Percentiles rank a stretch among this genome's conserved stretches.
Conservation (phyloP, 2,888 invertebrate genomes). For the Caenorhabditis becei region DNA sequence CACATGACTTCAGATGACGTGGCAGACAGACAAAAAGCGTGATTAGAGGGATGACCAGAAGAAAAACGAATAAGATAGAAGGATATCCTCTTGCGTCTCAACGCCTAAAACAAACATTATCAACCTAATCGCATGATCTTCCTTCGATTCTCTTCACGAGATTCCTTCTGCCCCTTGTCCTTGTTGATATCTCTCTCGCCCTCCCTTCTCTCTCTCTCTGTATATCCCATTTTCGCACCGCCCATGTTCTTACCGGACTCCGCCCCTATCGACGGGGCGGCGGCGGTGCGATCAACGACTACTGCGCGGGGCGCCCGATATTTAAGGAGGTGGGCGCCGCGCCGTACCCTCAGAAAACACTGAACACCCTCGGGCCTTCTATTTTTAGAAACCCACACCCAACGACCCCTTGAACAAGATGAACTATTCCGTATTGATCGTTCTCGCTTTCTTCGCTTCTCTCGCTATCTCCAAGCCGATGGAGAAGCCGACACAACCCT, state of each 20-base stretch:
- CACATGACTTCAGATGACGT: slow-evolving; percentile 4
- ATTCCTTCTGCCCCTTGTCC: slow-evolving; percentile 24
- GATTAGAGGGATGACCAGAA: not conserved
- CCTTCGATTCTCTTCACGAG: slow-evolving; percentile 21
- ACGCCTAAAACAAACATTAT: slow-evolving; percentile 55
- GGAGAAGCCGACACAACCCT: slow-evolving; percentile 26
- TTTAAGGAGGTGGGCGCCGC: slow-evolving; percentile 44
- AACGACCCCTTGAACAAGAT: slow-evolving; percentile 20
- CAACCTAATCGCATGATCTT: slow-evolving; percentile 58
- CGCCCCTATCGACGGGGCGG: slow-evolving; percentile 49
- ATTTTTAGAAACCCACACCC: slow-evolving; percentile 39
- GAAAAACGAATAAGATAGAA: not conserved
- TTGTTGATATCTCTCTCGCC: slow-evolving; percentile 26
- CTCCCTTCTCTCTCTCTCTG: slow-evolving; percentile 14
- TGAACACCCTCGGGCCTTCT: slow-evolving; percentile 31
- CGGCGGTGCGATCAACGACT: slow-evolving; percentile 57
- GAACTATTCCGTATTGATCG: slow-evolving; percentile 53
- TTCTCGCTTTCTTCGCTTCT: slow-evolving; percentile 39
- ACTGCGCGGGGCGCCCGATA: slow-evolving; percentile 32
- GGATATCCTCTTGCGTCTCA: slow-evolving; percentile 15
- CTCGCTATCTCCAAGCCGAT: slow-evolving; percentile 41
- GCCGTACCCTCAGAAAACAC: slow-evolving; percentile 45
- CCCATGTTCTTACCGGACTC: slow-evolving; percentile 43
- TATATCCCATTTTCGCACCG: slow-evolving; percentile 36
- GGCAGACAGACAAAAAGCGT: not conserved